Percentiles rank a stretch among this genome's conserved stretches.
phyloP scores from a whole-genome alignment of 2,888 invertebrate species.

The Dicyrtoma fusca region DNA sequence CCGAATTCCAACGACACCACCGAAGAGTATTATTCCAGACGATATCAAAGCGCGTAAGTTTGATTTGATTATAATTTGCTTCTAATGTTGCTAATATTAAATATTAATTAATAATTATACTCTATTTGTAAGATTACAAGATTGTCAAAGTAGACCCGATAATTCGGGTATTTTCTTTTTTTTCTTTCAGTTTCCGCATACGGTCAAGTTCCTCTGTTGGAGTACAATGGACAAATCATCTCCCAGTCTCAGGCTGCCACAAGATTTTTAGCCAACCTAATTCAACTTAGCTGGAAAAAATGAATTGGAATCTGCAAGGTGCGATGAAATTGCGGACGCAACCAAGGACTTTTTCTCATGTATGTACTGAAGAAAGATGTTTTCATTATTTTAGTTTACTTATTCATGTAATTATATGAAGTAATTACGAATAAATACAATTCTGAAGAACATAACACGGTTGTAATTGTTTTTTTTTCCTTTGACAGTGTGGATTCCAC shows the following conservation, averaged over 20 bases:
- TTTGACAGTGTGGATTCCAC: not conserved
- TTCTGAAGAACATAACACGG: not conserved
- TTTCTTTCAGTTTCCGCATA: not conserved
- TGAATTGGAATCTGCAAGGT: not conserved
- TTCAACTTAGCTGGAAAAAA: not conserved
- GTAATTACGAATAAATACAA: too few species aligned
- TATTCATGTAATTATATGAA: too few species aligned
- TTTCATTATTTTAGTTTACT: not conserved
- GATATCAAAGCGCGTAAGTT: not conserved
- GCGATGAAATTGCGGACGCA: slow-evolving; percentile 8
- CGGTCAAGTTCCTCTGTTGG: slow-evolving; percentile 1
- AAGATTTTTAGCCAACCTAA: not conserved
- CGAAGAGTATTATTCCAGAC: not conserved
- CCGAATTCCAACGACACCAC: not conserved
- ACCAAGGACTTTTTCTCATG: not conserved
- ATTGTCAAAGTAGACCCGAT: too few species aligned
- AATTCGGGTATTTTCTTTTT: not conserved
- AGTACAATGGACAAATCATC: not conserved
- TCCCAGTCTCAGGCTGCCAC: not conserved
- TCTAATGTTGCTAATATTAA: too few species aligned
- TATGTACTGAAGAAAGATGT: not conserved
- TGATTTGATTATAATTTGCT: too few species aligned
- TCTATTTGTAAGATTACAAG: too few species aligned
- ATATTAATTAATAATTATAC: too few species aligned
- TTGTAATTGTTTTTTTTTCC: not conserved